Conservation (phyloP, 2,888 invertebrate genomes). For the Andrena praecox region DNA sequence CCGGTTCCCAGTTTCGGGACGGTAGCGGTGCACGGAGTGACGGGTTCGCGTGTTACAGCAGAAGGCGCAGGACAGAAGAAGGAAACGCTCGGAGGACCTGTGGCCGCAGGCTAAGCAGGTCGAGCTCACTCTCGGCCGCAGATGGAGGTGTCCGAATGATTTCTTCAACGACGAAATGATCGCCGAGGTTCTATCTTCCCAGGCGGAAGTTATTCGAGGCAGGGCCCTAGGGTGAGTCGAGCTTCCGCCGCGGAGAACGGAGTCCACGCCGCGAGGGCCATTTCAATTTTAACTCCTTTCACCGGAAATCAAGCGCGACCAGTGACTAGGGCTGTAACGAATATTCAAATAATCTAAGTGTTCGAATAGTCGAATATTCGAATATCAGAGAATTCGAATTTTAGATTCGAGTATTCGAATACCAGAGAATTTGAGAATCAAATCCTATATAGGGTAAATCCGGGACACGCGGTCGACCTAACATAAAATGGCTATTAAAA, state of each 20-base stretch:
- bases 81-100: conserved; percentile 80
- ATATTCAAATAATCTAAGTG: too few relatives aligned
- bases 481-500: too few relatives aligned
- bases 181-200: conserved; percentile 93
- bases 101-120: conserved; percentile 90
- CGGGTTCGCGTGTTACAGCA: conserved; percentile 71
- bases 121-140: conserved; percentile 91
- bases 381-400: too few relatives aligned
- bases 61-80: conserved; percentile 73
- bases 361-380: too few relatives aligned
- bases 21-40: background rate
- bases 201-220: conserved; percentile 94
- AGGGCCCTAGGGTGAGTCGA: conserved; percentile 92
- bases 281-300: conserved; percentile 11
- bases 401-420: too few relatives aligned
- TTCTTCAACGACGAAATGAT: conserved; percentile 96
- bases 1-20: background rate
- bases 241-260: conserved; percentile 2
- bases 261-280: background rate
- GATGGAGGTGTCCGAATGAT: conserved; percentile 93
- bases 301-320: background rate
- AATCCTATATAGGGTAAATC: too few relatives aligned
- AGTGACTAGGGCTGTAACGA: background rate
- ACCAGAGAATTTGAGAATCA: too few relatives aligned
- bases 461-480: too few relatives aligned